Base-by-base conservation (phyloP, 2,888 invertebrate species). In the Luffia ferchaultella region DNA sequence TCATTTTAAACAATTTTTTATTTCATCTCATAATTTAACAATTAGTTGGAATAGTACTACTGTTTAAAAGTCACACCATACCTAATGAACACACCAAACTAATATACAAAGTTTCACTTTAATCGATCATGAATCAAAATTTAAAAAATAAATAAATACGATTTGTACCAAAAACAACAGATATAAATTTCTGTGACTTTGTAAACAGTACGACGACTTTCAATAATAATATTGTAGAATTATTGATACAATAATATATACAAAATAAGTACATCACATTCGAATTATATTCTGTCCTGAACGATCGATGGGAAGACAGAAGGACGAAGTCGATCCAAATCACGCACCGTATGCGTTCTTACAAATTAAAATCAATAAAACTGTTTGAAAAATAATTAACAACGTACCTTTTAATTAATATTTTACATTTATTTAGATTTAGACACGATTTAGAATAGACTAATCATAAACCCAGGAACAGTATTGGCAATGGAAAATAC, bases 11-110 rank as follows among this genome's bases (percentile, higher is more conserved):
- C 30, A 30, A 30, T 12, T 30, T 30, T 30, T 30, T 7, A 30
- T 30, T 30, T 30, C 30, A 7, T 30, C 30, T 30, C 30, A 30
- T 30, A 30, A 30, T 30, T 30, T 30, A 30, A 30, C 42, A 49
- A 19, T 49, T 43, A 12, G 9, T 30, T 12, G 44, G 18, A 42
- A 45, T 16, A 43, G 46, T 16, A 48, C 50, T 47, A 50, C 50
- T 45, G 45, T 45, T 48, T 48, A 50, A 50, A 41, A 44, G 42
- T 43, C 16, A 46, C 46, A 49, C 18, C 42, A 46, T 40, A 20
- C 30, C 30, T 30, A 30, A 30, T 30, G 30, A 30, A 30, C 30
- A 30, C 30, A 30, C 30, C 3, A 30, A 30, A 30, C 30, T 12
- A 12, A 30, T 47, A 49, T 44, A 12, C 12, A 48, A 45, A n/a